Conservation (phyloP, 2,113 vertebrate genomes). For the Epinephelus fuscoguttatus region DNA sequence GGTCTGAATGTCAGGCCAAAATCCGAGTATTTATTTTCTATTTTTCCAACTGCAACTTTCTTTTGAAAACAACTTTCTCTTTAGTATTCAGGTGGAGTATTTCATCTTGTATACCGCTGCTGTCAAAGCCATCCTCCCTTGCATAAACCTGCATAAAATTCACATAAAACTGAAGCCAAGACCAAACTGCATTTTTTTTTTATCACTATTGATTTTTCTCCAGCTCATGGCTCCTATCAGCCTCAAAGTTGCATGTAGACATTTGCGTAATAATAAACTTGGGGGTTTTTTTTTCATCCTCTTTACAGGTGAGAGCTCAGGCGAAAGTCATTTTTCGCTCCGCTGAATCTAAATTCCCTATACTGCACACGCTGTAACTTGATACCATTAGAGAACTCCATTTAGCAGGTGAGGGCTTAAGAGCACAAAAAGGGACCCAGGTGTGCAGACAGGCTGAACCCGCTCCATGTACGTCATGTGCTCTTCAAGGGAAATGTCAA, state of each 20-base stretch:
- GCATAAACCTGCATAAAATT: constrained; percentile 26
- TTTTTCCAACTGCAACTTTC: constrained; percentile 21
- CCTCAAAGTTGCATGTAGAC: constrained; percentile 22
- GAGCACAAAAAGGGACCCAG: constrained; percentile 29
- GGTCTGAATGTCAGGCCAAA: not conserved
- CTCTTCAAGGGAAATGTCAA: constrained; percentile 14
- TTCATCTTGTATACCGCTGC: constrained; percentile 26
- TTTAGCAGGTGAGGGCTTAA: constrained; percentile 49
- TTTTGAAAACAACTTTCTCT: constrained; percentile 23
- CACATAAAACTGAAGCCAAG: constrained; percentile 30
- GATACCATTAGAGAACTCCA: constrained; percentile 45
- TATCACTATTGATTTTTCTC: constrained; percentile 30
- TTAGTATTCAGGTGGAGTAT: constrained; percentile 40
- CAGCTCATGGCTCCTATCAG: constrained; percentile 37
- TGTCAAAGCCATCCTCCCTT: constrained; percentile 33
- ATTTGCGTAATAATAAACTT: constrained; percentile 38
- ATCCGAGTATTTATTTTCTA: not conserved
- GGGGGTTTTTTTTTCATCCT: not conserved
- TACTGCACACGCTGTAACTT: constrained; percentile 36
- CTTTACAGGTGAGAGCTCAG: constrained; percentile 48
- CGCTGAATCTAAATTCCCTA: constrained; percentile 45
- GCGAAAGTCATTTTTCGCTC: constrained; percentile 62
- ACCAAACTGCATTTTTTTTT: constrained; percentile 21
- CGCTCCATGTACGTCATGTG: constrained; percentile 18
- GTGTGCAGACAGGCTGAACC: constrained; percentile 20